Base-by-base conservation (phyloP, 2,113 vertebrate genomes). In the Brachypteracias leptosomus region DNA sequence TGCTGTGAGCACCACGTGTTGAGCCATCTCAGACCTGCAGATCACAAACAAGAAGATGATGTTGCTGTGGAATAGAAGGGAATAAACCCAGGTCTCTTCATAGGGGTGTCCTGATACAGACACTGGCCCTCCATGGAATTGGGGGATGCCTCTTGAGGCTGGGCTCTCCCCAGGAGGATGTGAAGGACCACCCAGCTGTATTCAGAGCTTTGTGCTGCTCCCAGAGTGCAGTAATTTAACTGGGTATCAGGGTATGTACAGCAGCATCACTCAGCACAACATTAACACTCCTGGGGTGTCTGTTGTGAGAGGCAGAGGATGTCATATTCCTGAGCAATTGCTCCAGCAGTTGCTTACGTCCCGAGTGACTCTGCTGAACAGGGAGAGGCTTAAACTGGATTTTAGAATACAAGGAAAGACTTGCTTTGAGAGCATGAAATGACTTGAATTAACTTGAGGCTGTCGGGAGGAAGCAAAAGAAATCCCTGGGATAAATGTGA, bases 201-300 rank as follows among this genome's bases (percentile, higher is more conserved):
- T 3, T 77, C 47, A 42, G 22, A 74, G 93, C 93, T 91, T 21
- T 25, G 70, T 3, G 0, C 66, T 2, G 66, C 73, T 85, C 40
- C 85, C 59, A 11, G 80, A 95, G 83, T 44, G 91, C 79, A 72
- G 89, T 33, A 29, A 75, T 92, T 95, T 93, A 52, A 54, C 80
- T 94, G 87, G 51, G 2, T 51, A 55, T 49, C 91, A 92, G 67
- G 82, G 3, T 88, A 59, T 93, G 91, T 92, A 94, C 93, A 94
- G 96, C 92, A 92, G 96, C 96, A 95, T 83, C 97, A 97, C 89
- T 97, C 96, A 97, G 89, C 47, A 74, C 94, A 95, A 72, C 79
- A 96, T 94, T 95, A 95, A 82, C 89, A 38, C 85, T 79, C 35
- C 6, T 57, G 80, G 65, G 85, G 75, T 75, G 73, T 93, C 85